Base-by-base conservation (phyloP, 2,797 vertebrate species). In the Zalophus californianus region DNA sequence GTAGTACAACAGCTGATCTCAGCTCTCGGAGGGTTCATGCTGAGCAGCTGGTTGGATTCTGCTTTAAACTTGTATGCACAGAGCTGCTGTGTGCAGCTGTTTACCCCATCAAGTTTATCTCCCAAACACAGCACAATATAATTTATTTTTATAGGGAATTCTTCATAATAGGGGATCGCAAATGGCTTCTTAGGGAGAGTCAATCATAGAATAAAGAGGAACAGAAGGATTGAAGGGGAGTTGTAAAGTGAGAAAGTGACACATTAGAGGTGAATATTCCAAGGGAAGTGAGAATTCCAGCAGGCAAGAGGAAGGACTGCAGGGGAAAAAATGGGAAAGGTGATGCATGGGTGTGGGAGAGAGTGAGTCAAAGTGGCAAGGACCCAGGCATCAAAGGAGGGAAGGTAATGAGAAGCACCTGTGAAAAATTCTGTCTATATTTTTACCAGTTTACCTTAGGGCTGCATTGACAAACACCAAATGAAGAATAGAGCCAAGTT, bases 51-150 rank as follows among this genome's bases (percentile, higher is more conserved):
- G 68, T 90, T 83, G 98, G 78, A 68, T 78, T 98, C 94, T 97
- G 84, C 91, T 96, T 64, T 91, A 97, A 98, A 92, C 70, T 96
- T 97, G 82, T 98, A 97, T 98, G 97, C 84, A 96, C 96, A 98
- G 92, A 95, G 95, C 91, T 98, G 38, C 94, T 88, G 72, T 96
- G 93, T 96, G 86, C 97, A 95, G 94, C 91, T 98, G 95, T 98
- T 98, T 98, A 97, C 94, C 97, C 96, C 75, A 85, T 97, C 97
- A 98, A 98, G 90, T 56, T 98, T 95, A 97, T 98, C 97, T 98
- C 97, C 97, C 96, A 98, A 98, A 98, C 98, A 98, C 86, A 96
- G 79, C 94, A 97, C 73, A 97, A 72, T 97, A 97, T 98, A 98
- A 98, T 98, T 98, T 98, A 89, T 98, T 98, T 77, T 95, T 98